Evolutionary conservation across 2,113 vertebrate species (phyloP).

Genomic region (Nicator chloris): DNA sequence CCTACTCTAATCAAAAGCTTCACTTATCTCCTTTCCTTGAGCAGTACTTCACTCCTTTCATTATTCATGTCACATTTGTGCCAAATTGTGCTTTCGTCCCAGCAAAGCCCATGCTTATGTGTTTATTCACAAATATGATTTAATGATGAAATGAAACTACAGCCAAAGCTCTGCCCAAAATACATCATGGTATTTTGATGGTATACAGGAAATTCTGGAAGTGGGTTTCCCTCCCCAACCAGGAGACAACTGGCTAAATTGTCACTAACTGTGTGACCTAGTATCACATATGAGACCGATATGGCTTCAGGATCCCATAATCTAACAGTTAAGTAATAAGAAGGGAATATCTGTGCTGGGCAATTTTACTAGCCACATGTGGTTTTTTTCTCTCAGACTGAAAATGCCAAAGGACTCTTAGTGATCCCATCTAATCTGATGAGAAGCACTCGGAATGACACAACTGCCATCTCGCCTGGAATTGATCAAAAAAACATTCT

Average conservation of each 20-base stretch:
- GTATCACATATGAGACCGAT: not conserved
- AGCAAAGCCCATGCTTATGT: not conserved
- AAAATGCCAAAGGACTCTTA: constrained; percentile 33
- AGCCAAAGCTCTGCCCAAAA: not conserved
- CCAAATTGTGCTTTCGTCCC: not conserved
- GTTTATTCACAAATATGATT: not conserved
- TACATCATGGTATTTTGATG: not conserved
- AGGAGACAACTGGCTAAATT: not conserved
- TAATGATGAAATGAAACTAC: not conserved
- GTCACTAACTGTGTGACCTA: not conserved
- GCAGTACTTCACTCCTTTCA: not conserved
- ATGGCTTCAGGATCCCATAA: not conserved
- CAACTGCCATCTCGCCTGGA: constrained; percentile 56
- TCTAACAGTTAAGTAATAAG: not conserved
- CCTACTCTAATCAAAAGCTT: constrained; percentile 18
- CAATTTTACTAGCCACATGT: constrained; percentile 25
- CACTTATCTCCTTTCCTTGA: constrained; percentile 45
- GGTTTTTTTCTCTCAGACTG: not conserved
- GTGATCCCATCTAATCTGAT: constrained; percentile 31
- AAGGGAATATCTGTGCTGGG: not conserved
- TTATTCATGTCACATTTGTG: not conserved
- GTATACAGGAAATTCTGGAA: not conserved
- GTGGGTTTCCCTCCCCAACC: not conserved
- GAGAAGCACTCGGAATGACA: constrained; percentile 49
- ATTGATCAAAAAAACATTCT: constrained; percentile 48